Percentiles rank a stretch among this genome's conserved stretches.
These are phyloP conservation scores for Amphiura filiformis DNA, from an alignment of 35 echinoderm and acorn worm species.

Conservation along the genomic window DNA sequence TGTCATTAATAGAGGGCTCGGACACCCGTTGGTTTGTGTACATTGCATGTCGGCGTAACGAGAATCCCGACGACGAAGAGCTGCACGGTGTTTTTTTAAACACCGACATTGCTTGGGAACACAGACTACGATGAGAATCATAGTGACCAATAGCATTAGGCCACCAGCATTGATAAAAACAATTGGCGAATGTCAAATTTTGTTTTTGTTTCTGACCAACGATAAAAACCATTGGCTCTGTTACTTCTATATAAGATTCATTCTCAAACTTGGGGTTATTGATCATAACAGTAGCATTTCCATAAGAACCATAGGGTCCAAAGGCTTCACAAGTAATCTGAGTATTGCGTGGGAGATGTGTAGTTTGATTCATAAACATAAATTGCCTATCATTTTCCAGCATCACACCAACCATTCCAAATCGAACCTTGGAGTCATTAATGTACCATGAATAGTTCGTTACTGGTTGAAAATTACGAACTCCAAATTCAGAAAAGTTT, in stretches of 20 bases:
- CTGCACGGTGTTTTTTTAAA: neutral
- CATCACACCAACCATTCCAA: conserved; percentile 20
- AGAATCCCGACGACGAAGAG: conserved; percentile 22
- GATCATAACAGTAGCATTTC: conserved; percentile 10
- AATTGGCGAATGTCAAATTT: conserved; percentile 17
- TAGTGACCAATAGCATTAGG: conserved; percentile 17
- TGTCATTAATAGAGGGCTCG: neutral
- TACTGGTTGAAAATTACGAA: conserved; percentile 10
- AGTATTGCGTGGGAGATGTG: conserved; percentile 20
- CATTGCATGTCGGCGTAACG: conserved; percentile 25
- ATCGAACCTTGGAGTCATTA: conserved; percentile 9
- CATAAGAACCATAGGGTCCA: conserved; percentile 4
- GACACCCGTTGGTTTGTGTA: conserved; percentile 26
- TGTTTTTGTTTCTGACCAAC: neutral
- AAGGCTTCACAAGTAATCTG: conserved; percentile 16
- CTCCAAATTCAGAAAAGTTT: neutral
- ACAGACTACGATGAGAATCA: conserved; percentile 35
- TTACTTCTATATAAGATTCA: neutral
- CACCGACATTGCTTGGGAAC: conserved; percentile 9
- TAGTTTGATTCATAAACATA: conserved; percentile 30
- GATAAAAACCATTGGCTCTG: neutral
- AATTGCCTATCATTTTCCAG: conserved; percentile 22
- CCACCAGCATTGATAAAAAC: conserved; percentile 18
- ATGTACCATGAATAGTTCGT: conserved; percentile 54
- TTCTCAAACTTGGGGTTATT: neutral